Base-by-base conservation (phyloP, 2,888 invertebrate genomes). In the Sphaeridia pumilis region DNA sequence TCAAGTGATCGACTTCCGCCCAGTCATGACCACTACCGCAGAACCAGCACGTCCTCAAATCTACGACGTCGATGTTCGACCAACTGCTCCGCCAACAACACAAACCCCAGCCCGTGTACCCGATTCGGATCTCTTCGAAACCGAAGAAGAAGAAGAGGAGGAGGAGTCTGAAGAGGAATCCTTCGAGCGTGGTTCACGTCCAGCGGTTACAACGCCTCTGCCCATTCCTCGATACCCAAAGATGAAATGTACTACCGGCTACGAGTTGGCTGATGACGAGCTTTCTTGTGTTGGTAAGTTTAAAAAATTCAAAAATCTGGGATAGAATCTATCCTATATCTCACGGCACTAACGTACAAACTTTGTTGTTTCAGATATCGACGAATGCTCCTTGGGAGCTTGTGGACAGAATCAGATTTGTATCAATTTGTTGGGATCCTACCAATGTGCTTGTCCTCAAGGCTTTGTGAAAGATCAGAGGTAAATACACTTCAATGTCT, bases 391-490 rank as follows among this genome's bases (percentile, higher is more conserved):
- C 5, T 52, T 59, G 22, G 60, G 58, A 26, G 62, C 66, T 36
- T 67, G 67, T 46, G 71, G 72, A 17, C 77, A 78, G 63, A 73
- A 74, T 0, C 75, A 78, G 63, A 68, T 68, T 43, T 79, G 79
- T 64, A 66, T 72, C 48, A 78, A 79, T 66, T 69, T 70, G 5
- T 67, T 73, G 0, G 80, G 80, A 1, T 72, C 74, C 25, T 79
- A 75, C 61, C 70, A 71, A 46, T 81, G 80, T 64, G 68, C 69
- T 10, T 81, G 80, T 63, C 75, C 75, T 0, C 47, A 67, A n/a
- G 75, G 75, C 1, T 78, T 72, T 45, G 38, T 49, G 3, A 62
- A 60, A 44, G 61, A 65, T 51, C 59, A 60, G 46, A 57, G 62
- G 58, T 63, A 52, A 25, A 36, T 22, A 43, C 22, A 42, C 20